These are phyloP conservation scores for Drosophila sordidula DNA, from an alignment of 2,888 invertebrate genomes.

Conservation along the genomic window DNA sequence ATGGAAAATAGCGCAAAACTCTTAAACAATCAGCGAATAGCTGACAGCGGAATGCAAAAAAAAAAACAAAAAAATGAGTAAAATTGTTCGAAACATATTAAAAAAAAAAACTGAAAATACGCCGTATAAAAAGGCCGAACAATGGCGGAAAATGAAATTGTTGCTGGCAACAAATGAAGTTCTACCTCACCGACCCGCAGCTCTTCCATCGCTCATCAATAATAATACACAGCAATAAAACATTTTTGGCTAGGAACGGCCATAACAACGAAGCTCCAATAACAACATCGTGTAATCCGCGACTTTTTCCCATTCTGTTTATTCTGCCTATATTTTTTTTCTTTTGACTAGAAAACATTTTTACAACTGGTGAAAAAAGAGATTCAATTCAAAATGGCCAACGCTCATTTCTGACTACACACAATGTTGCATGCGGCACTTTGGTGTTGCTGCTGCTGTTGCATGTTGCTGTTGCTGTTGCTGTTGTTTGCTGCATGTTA, in stretches of 20 bases:
- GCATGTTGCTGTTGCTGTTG: conserved; percentile 6
- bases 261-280: conserved; percentile 50
- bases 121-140: conserved; percentile 25
- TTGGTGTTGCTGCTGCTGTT: background rate
- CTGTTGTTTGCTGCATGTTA: conserved; percentile 4
- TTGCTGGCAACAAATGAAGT: conserved; percentile 38
- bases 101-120: conserved; percentile 4
- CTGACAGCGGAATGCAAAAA: conserved; percentile 18
- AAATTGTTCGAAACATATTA: background rate
- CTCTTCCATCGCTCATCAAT: conserved; percentile 59
- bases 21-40: conserved; percentile 52
- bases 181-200: background rate
- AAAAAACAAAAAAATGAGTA: background rate
- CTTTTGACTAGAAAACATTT: conserved; percentile 42
- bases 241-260: conserved; percentile 26
- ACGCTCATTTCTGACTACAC: conserved; percentile 13
- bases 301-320: conserved; percentile 19
- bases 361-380: conserved; percentile 34
- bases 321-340: conserved; percentile 10
- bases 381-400: conserved; percentile 46
- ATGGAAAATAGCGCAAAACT: conserved; percentile 47
- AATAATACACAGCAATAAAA: conserved; percentile 68
- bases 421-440: conserved; percentile 54
- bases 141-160: conserved; percentile 34
- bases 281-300: conserved; percentile 41